These are phyloP conservation scores for Crotalus horridus DNA, from an alignment of 2,113 vertebrate genomes.

Conservation along the genomic window DNA sequence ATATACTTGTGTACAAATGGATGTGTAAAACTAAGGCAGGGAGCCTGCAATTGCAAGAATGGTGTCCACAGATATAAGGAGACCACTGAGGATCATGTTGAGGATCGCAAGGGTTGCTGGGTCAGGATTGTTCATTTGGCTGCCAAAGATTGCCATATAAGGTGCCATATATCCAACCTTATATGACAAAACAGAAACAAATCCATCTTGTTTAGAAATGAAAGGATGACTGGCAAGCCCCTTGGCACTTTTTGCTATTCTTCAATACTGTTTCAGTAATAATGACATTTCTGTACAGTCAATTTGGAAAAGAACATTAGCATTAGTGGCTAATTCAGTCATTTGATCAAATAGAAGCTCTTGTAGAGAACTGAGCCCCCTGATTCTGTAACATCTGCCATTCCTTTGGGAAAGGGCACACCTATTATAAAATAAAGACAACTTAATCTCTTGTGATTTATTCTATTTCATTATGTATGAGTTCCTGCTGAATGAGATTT, in stretches of 20 bases:
- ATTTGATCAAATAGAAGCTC: not conserved
- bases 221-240: not conserved
- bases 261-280: not conserved
- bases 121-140: not conserved
- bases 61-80: not conserved
- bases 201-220: not conserved
- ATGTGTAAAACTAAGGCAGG: not conserved
- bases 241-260: not conserved
- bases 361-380: not conserved
- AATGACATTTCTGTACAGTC: not conserved
- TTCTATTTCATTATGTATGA: not conserved
- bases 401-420: not conserved
- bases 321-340: not conserved
- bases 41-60: not conserved
- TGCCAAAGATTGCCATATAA: not conserved
- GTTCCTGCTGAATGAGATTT: not conserved
- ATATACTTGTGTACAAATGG: not conserved
- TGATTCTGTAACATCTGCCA: not conserved
- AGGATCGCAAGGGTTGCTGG: not conserved
- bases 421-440: conserved; percentile 10
- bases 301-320: not conserved
- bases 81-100: not conserved
- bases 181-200: not conserved
- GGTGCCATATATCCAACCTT: too few relatives aligned
- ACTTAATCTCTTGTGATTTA: not conserved